Conservation (phyloP, 2,888 invertebrate species). For the Barypeithes pellucidus region DNA sequence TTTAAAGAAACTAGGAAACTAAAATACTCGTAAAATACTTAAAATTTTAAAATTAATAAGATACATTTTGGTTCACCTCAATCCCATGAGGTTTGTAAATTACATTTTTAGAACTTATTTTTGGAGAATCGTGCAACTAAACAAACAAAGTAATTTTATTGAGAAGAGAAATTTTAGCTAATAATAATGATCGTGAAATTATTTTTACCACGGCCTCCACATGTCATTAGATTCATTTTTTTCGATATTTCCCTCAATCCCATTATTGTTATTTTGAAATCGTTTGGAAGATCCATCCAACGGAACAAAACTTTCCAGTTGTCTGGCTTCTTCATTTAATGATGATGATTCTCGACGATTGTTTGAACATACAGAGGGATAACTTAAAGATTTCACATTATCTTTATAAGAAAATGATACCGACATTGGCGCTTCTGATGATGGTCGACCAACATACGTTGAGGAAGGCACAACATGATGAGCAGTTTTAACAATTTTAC, state of each 20-base stretch:
- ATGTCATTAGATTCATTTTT: constrained; percentile 63
- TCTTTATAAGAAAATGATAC: constrained; percentile 10
- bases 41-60: no score
- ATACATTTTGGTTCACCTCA: no score
- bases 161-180: background rate
- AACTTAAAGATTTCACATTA: background rate
- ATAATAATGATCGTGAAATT: background rate
- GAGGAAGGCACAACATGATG: constrained; percentile 47
- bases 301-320: constrained; percentile 48
- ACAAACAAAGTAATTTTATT: background rate
- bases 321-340: constrained; percentile 27
- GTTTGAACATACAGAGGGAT: background rate
- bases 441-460: constrained; percentile 6
- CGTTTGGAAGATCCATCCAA: constrained; percentile 21
- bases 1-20: background rate
- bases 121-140: background rate
- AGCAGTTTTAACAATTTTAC: constrained; percentile 58
- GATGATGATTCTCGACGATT: constrained; percentile 2
- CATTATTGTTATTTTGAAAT: background rate
- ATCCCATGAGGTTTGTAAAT: no score
- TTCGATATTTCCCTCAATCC: constrained; percentile 27
- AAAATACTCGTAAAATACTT: no score
- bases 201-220: constrained; percentile 70
- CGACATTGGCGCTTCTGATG: constrained; percentile 6
- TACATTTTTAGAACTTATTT: no score